Evolutionary conservation across 2,113 vertebrate genomes (phyloP), one percentile per base, ranked within the genome.

Genomic region (Camarhynchus parvulus): DNA sequence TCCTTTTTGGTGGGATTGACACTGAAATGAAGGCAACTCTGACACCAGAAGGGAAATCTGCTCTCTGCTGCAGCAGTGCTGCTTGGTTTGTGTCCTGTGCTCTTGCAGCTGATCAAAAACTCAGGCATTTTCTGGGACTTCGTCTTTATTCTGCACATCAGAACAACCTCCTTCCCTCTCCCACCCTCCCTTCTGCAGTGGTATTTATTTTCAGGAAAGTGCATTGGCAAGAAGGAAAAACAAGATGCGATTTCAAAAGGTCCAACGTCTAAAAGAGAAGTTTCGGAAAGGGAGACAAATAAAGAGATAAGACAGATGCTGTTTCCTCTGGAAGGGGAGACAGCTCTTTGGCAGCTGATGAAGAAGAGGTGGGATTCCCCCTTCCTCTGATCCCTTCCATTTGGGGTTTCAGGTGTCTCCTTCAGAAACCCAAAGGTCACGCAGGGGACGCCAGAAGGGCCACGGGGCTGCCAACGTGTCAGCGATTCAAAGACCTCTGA

Each of bases 361-460:
- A 52, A 95, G 95, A 92, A 53, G 89, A 85, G 91, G 50, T 62
- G 83, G 91, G 90, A 87, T 91, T 93, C 90, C 88, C 91, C 50
- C 64, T 41, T 55, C 88, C 95, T 96, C 91, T 86, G 94, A 97
- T 92, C 89, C 91, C 78, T 63, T 94, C 95, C 94, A 84, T 94
- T 94, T 95, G 96, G 89, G 95, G 95, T 97, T 94, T 97, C 97
- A 95, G 95, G 96, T 97, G 95, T 97, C 90, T 85, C 86, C 94
- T 97, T 90, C 91, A 90, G 76, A 96, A 95, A 91, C 13, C 86
- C 96, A 76, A 42, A 96, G 98, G 98, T 98, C 98, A 98, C 22
- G 2, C 84, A 64, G 80, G 93, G 98, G 98, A 97, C 96, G 31
- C 52, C 90, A 94, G 83, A 92, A 96, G 92, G 95, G 93, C 91